Percentiles rank a stretch among this genome's conserved stretches.
phyloP scores from a whole-genome alignment of 2,888 invertebrate genomes.

The Pachycephus smyrnensis region DNA sequence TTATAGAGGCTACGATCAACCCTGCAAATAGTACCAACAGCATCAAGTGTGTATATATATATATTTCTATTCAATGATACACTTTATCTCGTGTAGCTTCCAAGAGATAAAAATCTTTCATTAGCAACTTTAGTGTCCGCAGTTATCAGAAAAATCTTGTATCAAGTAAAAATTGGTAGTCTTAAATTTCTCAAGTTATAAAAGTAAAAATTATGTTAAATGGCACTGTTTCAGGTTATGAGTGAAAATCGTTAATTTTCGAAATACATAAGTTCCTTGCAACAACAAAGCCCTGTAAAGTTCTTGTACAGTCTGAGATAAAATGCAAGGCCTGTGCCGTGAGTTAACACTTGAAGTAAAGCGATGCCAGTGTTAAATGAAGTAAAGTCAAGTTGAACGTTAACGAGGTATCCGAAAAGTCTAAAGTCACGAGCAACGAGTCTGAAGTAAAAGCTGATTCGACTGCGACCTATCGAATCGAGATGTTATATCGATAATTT shows the following conservation, averaged over 20 bases:
- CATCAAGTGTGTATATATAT: no score
- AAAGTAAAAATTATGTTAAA: background rate
- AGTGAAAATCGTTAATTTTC: no score
- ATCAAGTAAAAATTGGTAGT: background rate
- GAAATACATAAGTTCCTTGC: background rate
- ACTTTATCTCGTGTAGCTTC: background rate
- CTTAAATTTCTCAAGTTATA: background rate
- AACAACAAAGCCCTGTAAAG: background rate
- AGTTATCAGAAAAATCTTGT: background rate
- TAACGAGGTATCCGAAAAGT: background rate
- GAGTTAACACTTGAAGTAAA: background rate
- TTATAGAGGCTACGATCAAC: background rate
- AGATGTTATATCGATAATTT: background rate
- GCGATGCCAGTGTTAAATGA: background rate
- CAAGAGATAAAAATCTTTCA: background rate
- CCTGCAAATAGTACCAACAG: background rate
- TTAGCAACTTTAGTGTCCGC: background rate
- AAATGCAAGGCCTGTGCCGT: no score
- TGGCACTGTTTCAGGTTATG: no score
- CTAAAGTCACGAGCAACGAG: background rate
- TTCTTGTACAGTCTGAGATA: background rate
- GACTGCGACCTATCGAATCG: background rate
- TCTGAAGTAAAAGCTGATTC: background rate
- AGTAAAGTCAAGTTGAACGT: background rate
- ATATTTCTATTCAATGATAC: background rate